phyloP scores from a whole-genome alignment of 2,113 vertebrate genomes.

The Anolis carolinensis region DNA sequence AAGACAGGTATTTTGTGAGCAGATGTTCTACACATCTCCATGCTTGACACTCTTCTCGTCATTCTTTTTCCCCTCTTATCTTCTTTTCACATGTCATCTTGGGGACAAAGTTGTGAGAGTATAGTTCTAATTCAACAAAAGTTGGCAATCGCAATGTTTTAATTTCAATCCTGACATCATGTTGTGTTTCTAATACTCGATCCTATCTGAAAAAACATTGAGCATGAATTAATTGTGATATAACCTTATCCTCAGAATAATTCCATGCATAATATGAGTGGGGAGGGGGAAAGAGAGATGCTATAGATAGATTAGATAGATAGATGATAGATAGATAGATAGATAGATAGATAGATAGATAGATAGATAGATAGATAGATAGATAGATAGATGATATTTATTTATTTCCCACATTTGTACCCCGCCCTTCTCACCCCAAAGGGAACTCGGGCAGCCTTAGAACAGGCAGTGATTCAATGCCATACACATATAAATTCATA shows the following conservation, averaged over 20 bases:
- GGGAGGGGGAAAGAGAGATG: too few species aligned
- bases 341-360: too few species aligned
- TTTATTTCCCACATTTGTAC: too few species aligned
- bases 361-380: too few species aligned
- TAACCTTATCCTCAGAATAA: background rate
- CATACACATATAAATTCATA: too few species aligned
- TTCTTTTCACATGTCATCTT: background rate
- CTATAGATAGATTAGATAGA: too few species aligned
- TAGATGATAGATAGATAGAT: too few species aligned
- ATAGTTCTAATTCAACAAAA: conserved; percentile 5
- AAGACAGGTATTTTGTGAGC: conserved; percentile 30
- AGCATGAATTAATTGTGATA: background rate
- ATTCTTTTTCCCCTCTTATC: background rate
- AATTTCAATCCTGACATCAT: conserved; percentile 11
- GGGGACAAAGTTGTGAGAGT: background rate
- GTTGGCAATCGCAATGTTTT: conserved; percentile 18
- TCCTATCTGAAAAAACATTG: conserved; percentile 15
- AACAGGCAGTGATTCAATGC: too few species aligned
- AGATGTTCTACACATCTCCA: conserved; percentile 23
- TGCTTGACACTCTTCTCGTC: conserved; percentile 1
- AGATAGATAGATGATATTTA: too few species aligned
- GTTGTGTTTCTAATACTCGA: conserved; percentile 2
- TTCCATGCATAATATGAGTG: background rate
- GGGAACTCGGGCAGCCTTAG: too few species aligned
- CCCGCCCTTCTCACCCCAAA: too few species aligned